Percentiles rank a stretch among this genome's conserved stretches.
phyloP scores from a whole-genome alignment of 2,113 vertebrate species.

The Lutjanus erythropterus region DNA sequence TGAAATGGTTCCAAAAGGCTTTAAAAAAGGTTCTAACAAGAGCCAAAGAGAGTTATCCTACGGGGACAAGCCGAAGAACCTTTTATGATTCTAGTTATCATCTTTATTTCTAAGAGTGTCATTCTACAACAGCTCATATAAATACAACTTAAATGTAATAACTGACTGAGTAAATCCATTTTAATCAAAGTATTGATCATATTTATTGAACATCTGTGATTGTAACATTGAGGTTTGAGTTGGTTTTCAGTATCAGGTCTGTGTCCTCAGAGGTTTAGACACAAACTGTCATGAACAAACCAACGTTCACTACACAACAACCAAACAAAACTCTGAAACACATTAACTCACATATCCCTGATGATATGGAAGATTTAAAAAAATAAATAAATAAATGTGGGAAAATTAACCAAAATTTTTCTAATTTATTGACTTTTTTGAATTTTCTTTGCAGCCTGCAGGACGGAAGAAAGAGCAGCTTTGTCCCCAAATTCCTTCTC shows the following conservation, averaged over 20 bases:
- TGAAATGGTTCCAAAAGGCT: no score
- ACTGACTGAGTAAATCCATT: not conserved
- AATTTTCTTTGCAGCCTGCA: not conserved
- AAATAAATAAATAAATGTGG: no score
- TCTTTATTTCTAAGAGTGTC: no score
- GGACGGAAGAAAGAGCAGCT: not conserved
- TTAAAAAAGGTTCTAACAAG: no score
- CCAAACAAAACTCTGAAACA: not conserved
- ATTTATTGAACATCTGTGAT: not conserved
- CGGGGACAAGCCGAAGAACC: no score
- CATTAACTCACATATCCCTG: not conserved
- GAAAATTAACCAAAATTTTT: no score
- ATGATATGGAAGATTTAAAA: no score
- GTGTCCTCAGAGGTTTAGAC: not conserved
- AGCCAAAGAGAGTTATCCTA: no score
- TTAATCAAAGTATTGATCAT: not conserved
- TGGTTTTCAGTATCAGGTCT: conserved; percentile 10
- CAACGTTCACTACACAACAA: not conserved
- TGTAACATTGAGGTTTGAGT: not conserved
- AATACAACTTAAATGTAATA: no score
- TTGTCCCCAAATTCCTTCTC: not conserved
- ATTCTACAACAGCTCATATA: no score
- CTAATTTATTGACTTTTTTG: not conserved
- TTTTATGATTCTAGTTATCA: no score
- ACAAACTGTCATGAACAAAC: not conserved